Evolutionary conservation across 2,888 invertebrate genomes (phyloP).

Genomic region (Exocentrus adspersus): DNA sequence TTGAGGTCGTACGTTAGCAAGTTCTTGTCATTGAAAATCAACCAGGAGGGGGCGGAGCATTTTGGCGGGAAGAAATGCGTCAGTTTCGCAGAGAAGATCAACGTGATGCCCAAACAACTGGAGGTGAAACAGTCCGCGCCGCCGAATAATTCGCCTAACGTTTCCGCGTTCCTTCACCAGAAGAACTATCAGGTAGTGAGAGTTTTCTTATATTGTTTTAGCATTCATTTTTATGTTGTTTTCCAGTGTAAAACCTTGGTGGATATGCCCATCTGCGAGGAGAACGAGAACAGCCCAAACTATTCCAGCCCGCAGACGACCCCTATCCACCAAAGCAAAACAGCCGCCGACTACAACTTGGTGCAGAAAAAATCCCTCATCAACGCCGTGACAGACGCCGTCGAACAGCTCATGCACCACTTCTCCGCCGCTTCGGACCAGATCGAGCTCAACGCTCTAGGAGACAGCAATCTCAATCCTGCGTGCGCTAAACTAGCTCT

Average conservation of each 20-base stretch:
- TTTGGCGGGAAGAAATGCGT: constrained; percentile 76
- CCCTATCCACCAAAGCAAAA: constrained; percentile 50
- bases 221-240: not conserved
- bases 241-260: constrained; percentile 68
- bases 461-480: constrained; percentile 71
- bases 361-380: constrained; percentile 77
- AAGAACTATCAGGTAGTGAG: constrained; percentile 72
- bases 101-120: constrained; percentile 67
- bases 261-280: constrained; percentile 74
- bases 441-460: constrained; percentile 69
- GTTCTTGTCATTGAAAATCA: constrained; percentile 76
- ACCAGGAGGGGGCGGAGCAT: constrained; percentile 73
- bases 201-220: too few relatives aligned
- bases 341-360: constrained; percentile 59
- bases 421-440: constrained; percentile 75
- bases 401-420: constrained; percentile 78
- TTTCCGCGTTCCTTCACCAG: constrained; percentile 70
- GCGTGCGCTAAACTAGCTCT: constrained; percentile 79
- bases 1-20: constrained; percentile 77
- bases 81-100: constrained; percentile 77
- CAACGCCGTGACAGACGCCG: constrained; percentile 77
- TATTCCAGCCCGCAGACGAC: constrained; percentile 67
- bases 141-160: constrained; percentile 81
- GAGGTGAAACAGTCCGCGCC: constrained; percentile 65
- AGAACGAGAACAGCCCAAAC: constrained; percentile 71